Conservation (phyloP, 2,888 invertebrate species). For the Loripinus fragilis region DNA sequence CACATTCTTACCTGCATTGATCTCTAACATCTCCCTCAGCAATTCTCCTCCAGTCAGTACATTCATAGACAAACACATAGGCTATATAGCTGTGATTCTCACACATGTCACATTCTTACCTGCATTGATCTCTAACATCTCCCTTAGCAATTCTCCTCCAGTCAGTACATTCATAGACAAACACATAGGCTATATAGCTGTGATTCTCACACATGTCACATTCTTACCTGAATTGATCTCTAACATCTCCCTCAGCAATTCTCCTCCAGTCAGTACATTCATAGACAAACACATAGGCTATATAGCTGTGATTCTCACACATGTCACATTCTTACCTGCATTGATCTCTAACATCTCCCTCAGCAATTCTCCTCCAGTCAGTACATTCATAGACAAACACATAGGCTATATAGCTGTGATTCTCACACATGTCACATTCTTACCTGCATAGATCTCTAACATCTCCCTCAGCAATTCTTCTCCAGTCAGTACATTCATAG, state of each 20-base stretch:
- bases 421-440: neutral
- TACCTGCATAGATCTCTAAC: neutral
- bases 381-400: constrained; percentile 4
- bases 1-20: neutral
- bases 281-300: constrained; percentile 9
- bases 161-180: constrained; percentile 7
- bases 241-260: neutral
- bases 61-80: constrained; percentile 8
- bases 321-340: neutral
- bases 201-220: neutral
- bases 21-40: neutral
- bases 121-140: neutral
- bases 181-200: constrained; percentile 14
- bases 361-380: neutral
- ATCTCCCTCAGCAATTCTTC: neutral
- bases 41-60: constrained; percentile 3
- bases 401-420: constrained; percentile 15
- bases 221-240: neutral
- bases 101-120: neutral
- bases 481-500: constrained; percentile 7
- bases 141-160: neutral
- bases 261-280: constrained; percentile 10
- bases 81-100: constrained; percentile 9
- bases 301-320: constrained; percentile 6
- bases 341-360: neutral